phyloP scores from a whole-genome alignment of 2,797 vertebrate species.

The Coluber constrictor region DNA sequence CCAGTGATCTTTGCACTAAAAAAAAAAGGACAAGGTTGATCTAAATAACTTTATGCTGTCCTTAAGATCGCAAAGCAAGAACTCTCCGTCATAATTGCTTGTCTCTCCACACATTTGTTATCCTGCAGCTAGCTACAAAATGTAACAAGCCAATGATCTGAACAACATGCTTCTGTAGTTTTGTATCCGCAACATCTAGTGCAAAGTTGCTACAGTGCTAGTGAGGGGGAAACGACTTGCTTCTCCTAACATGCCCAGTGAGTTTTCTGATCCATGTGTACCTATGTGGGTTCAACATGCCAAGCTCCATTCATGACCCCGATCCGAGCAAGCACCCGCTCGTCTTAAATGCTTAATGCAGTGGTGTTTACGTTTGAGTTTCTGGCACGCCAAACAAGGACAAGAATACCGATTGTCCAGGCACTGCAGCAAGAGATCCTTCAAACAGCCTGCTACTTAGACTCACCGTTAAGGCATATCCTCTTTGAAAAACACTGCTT shows the following conservation, averaged over 20 bases:
- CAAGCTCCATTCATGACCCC: slow-evolving; percentile 25
- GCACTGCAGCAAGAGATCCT: neutral
- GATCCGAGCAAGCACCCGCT: slow-evolving; percentile 46
- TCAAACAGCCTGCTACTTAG: neutral
- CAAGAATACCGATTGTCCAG: neutral
- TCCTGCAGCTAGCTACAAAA: slow-evolving; percentile 54
- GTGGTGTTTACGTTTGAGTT: slow-evolving; percentile 43
- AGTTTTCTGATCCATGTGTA: slow-evolving; percentile 42
- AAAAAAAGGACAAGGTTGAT: neutral
- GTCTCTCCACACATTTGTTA: slow-evolving; percentile 47
- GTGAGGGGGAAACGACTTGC: slow-evolving; percentile 32
- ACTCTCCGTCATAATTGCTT: slow-evolving; percentile 53
- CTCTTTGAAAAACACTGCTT: slow-evolving; percentile 21
- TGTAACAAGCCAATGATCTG: slow-evolving; percentile 55
- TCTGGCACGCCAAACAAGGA: slow-evolving; percentile 37
- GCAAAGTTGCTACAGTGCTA: slow-evolving; percentile 54
- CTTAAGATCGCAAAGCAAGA: slow-evolving; percentile 35
- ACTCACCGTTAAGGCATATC: neutral
- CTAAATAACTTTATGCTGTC: slow-evolving; percentile 6
- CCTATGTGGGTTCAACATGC: slow-evolving; percentile 28
- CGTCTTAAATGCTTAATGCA: slow-evolving; percentile 50
- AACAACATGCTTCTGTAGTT: slow-evolving; percentile 61
- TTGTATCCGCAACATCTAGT: slow-evolving; percentile 58
- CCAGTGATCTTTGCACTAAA: neutral
- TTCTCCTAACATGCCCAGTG: slow-evolving; percentile 46